Evolutionary conservation across 2,888 invertebrate genomes (phyloP), one percentile per base, ranked within the genome.

Genomic region (Ceramica pisi): DNA sequence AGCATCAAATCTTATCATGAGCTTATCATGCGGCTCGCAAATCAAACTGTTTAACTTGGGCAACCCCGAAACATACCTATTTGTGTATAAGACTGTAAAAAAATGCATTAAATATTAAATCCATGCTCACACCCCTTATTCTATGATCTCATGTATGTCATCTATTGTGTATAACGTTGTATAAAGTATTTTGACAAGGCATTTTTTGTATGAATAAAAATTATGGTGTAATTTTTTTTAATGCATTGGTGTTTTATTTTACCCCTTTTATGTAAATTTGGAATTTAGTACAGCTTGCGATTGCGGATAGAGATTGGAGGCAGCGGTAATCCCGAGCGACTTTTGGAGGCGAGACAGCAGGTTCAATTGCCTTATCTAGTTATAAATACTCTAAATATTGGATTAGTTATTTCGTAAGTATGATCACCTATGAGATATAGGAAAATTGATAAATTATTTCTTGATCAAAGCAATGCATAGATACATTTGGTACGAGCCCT

Each of bases 131-230:
- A 80, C 59, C 72, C 71, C 69, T 69, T 38, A 56, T 35, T 44
- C 67, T 35, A 53, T 70, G 46, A 62, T 77, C 67, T 85, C 86
- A 83, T 76, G 78, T 80, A 78, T 62, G 67, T 80, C 67, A 80
- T 88, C 83, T 80, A 86, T 82, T 75, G 80, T 89, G 87, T 90
- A 88, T 89, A 92, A 92, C 89, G 88, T 92, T 94, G 94, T 94
- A 93, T 90, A 94, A 93, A 93, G 92, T 92, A 95, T 94, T 94
- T 94, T 93, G 92, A 93, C 90, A 90, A 88, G 85, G 88, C 89
- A 87, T 90, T 91, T 89, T 91, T 92, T 92, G 90, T 91, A 92
- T 91, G 90, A 90, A 91, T 89, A 87, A 89, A 87, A 90, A 86
- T 92, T 89, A 91, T 82, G 90, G 91, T 94, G 93, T 94, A 94